Evolutionary conservation across 2,797 vertebrate genomes (phyloP), one percentile per base, ranked within the genome.

Genomic region (Scleropages formosus): DNA sequence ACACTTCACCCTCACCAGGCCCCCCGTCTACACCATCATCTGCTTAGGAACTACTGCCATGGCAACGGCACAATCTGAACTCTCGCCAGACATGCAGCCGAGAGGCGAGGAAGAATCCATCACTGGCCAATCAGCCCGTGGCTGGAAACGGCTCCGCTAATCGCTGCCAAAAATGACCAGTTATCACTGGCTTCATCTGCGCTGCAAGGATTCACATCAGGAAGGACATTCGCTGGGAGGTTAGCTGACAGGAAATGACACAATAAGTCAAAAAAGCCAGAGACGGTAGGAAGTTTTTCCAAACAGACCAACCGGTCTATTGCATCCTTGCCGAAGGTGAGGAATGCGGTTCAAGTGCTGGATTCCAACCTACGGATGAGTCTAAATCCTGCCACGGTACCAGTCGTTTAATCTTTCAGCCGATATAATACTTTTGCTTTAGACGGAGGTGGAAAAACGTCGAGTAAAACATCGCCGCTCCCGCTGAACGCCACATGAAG

Each of bases 1-100:
- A 22, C 51, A 13, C 49, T 8, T 71, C 9, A 13, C 68, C 68
- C 68, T 58, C 68, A 20, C 26, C 49, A 31, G 51, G 68, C 68
- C 68, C 56, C 68, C 51, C 51, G 56, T 71, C 68, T 58, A 71
- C 47, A 49, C 68, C 68, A 31, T 71, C 68, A 8, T 71, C 68
- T 71, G 68, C 68, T 51, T 71, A 71, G 68, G 68, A 71, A 71
- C 68, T 24, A 71, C 68, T 71, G 68, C 68, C 68, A 71, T 71
- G 68, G 68, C 68, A 71, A 71, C 68, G 51, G 51, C 68, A 71
- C 68, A 53, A 27, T 71, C 68, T 22, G 51, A 71, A 71, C 22
- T 71, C 66, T 51, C 44, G 44, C 20, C 66, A 56, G 67, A 44
- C n/a, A 46, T 8, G 67, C 67, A 69, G 68, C 68, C 12, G 68